Evolutionary conservation across 2,888 invertebrate species (phyloP).

Genomic region (Stenchaetothrips biformis): DNA sequence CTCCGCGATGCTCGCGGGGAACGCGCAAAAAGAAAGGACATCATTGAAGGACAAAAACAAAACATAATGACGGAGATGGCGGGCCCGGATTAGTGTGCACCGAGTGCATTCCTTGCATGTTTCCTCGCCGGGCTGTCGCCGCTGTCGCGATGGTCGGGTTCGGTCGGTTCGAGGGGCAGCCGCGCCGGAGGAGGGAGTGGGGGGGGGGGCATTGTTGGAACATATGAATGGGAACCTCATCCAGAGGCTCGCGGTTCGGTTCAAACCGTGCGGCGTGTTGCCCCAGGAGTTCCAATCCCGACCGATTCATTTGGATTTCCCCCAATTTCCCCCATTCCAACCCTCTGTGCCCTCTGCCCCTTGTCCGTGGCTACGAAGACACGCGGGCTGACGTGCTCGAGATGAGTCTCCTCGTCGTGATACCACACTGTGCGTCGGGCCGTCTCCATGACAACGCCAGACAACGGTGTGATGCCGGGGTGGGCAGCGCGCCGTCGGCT

Average conservation of each 20-base stretch:
- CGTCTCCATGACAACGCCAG: too few relatives aligned
- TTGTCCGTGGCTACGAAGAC: too few relatives aligned
- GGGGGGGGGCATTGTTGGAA: not conserved
- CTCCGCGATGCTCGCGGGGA: not conserved
- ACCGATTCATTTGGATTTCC: too few relatives aligned
- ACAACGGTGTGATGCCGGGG: too few relatives aligned
- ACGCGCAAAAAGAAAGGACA: not conserved
- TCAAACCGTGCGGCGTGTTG: not conserved
- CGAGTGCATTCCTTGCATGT: conserved; percentile 11
- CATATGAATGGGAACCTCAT: not conserved
- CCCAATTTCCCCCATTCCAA: too few relatives aligned
- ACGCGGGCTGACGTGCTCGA: too few relatives aligned
- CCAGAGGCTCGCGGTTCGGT: not conserved
- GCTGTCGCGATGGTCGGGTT: not conserved
- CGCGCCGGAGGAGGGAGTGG: not conserved
- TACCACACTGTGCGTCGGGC: too few relatives aligned
- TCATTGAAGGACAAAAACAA: not conserved
- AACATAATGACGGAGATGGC: conserved; percentile 12
- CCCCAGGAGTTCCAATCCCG: not conserved
- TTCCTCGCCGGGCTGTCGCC: not conserved
- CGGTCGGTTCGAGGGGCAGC: not conserved
- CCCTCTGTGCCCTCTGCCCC: too few relatives aligned
- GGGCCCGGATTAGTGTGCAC: not conserved
- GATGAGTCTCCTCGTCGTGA: too few relatives aligned
- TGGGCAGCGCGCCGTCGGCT: too few relatives aligned